Conservation (phyloP, 2,113 vertebrate genomes). For the Gymnorhina tibicen region DNA sequence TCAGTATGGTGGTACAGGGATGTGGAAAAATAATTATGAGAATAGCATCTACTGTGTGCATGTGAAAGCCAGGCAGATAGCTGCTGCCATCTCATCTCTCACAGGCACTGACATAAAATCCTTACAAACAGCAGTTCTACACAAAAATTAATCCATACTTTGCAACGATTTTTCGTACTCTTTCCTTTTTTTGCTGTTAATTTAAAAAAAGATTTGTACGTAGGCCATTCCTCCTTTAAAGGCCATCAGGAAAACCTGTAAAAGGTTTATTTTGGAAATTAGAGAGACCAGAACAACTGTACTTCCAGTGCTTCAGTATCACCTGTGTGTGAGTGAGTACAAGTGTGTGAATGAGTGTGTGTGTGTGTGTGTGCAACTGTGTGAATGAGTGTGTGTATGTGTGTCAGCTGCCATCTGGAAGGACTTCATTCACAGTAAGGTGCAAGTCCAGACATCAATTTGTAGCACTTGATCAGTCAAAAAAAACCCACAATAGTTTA, state of each 20-base stretch:
- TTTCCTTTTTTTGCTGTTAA: neutral
- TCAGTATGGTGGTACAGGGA: accelerated
- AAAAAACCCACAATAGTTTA: neutral
- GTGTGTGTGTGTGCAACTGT: neutral
- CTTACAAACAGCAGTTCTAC: neutral
- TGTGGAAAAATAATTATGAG: neutral
- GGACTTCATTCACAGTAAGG: neutral
- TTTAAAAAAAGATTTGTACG: neutral
- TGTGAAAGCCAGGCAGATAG: neutral
- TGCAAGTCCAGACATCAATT: neutral
- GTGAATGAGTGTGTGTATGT: neutral
- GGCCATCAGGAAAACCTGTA: neutral
- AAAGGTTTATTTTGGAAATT: neutral
- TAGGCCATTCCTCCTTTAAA: neutral
- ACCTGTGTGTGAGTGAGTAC: neutral
- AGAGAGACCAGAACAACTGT: neutral
- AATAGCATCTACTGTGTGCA: neutral
- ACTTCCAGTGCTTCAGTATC: neutral
- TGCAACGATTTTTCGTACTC: neutral
- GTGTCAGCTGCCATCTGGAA: neutral
- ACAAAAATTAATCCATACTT: neutral
- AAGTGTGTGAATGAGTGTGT: neutral
- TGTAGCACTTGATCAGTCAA: neutral
- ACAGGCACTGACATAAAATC: neutral
- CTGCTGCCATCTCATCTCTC: neutral